Base-by-base conservation (phyloP, 2,797 vertebrate species). In the Coracias cyanogaster region DNA sequence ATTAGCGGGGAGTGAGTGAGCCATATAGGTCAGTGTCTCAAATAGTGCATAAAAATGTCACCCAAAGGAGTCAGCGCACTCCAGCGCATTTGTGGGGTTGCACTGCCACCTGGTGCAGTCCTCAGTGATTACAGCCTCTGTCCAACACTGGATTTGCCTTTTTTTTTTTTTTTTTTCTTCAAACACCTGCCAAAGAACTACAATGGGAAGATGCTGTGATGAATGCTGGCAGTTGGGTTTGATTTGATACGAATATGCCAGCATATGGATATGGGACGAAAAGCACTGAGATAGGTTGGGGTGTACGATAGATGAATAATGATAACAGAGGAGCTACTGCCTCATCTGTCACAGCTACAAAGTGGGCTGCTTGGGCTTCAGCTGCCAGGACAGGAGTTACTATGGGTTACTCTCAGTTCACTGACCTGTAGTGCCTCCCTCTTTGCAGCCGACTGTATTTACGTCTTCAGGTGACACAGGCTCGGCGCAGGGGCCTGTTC, bases 91-190 rank as follows among this genome's bases (percentile, higher is more conserved):
- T 14, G 45, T 73, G 87, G 55, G 91, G 31, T 64, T 77, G 83
- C 85, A 73, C 43, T 77, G 84, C 97, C 97, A 82, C 58, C 97
- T 96, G 61, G 37, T 89, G 97, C 11, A 15, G 4, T 1, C 4
- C 49, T n/a, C 70, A 10, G 33, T 0, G 28, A 45, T 65, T 51
- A 62, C 96, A 89, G 33, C 1, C 73, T 28, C 64, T 57, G 21
- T 8, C 46, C 86, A 41, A 21, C 24, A 6, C 7, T 0, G 10
- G 4, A 3, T 14, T 31, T 15, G 33, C 28, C n/a, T 48, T 6
- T n/a, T 5, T 54, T 31, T 15, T 10, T 61, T 10, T 61, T 51
- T 15, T 24, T 37, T 55, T 10, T 3, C 15, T 31, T 39, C 2
- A 17, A 90, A 55, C 33, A 25, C 8, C 15, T 54, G 9, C 10